A percentile compares a stretch with the other conserved stretches of the same genome.
Conservation (phyloP, 2,888 invertebrate species). For the Synanthedon vespiformis region DNA sequence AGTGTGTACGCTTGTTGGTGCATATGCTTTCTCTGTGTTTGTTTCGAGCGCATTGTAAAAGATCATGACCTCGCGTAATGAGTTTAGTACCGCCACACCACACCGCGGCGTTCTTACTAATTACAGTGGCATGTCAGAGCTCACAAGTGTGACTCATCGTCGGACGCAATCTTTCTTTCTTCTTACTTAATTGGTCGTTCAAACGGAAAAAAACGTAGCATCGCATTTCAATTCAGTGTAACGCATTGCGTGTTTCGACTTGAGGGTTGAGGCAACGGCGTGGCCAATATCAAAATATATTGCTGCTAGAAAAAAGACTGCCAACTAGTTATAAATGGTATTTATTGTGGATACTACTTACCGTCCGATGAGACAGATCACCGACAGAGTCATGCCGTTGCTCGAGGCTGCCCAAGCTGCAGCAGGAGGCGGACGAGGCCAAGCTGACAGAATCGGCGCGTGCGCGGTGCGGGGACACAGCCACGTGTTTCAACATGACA, state of each 20-base stretch:
- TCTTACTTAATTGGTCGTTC: not conserved
- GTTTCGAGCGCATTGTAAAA: not conserved
- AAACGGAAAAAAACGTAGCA: too few relatives aligned
- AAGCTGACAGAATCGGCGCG: conserved; percentile 87
- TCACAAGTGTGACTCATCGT: not conserved
- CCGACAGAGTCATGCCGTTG: conserved; percentile 69
- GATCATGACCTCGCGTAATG: not conserved
- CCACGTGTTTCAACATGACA: conserved; percentile 90
- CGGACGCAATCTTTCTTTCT: not conserved
- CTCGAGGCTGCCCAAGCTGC: conserved; percentile 78
- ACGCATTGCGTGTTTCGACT: too few relatives aligned
- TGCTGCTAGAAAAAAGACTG: too few relatives aligned
- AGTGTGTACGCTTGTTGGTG: too few relatives aligned
- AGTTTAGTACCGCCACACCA: not conserved
- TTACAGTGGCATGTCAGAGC: not conserved
- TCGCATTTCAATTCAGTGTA: too few relatives aligned
- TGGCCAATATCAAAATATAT: too few relatives aligned
- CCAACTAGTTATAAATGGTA: too few relatives aligned
- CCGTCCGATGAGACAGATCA: conserved; percentile 56
- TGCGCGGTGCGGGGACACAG: conserved; percentile 87
- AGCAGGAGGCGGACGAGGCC: conserved; percentile 78
- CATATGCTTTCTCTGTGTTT: not conserved
- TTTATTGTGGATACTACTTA: conserved; percentile 19
- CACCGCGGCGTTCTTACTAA: not conserved
- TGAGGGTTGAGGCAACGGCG: too few relatives aligned